Evolutionary conservation across 2,797 vertebrate species (phyloP).

Genomic region (Decapterus maruadsi): DNA sequence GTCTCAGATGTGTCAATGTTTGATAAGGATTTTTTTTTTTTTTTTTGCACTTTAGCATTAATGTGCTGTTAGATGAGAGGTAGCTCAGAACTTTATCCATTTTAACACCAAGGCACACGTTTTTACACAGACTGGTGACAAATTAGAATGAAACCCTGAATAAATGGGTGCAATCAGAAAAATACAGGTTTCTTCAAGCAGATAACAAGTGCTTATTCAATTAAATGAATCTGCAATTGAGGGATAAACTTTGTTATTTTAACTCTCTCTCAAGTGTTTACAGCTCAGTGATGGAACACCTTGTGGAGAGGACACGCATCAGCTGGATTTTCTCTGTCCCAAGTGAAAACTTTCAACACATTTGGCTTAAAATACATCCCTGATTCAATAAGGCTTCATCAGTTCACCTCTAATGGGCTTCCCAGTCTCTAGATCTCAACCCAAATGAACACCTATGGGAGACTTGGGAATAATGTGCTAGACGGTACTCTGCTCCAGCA

Average conservation of each 20-base stretch:
- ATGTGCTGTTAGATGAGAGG: neutral
- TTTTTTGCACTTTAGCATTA: neutral
- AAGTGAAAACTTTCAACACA: neutral
- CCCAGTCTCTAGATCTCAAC: neutral
- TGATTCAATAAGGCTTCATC: neutral
- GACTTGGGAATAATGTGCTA: neutral
- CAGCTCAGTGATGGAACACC: too few relatives aligned
- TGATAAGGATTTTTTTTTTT: too few relatives aligned
- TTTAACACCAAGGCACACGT: neutral
- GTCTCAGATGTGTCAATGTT: neutral
- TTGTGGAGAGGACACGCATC: too few relatives aligned
- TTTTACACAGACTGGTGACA: neutral
- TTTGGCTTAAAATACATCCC: neutral
- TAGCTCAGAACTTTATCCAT: neutral
- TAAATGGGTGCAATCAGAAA: too few relatives aligned
- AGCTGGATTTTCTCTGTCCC: too few relatives aligned
- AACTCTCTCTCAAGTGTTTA: too few relatives aligned
- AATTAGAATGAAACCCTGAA: neutral
- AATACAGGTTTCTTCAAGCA: too few relatives aligned
- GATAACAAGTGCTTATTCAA: too few relatives aligned
- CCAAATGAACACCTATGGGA: neutral
- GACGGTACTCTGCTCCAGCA: neutral
- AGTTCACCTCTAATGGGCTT: neutral
- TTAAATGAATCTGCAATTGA: too few relatives aligned
- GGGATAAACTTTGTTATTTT: too few relatives aligned